Evolutionary conservation across 2,888 invertebrate species (phyloP).

Genomic region (Morpho achilles): DNA sequence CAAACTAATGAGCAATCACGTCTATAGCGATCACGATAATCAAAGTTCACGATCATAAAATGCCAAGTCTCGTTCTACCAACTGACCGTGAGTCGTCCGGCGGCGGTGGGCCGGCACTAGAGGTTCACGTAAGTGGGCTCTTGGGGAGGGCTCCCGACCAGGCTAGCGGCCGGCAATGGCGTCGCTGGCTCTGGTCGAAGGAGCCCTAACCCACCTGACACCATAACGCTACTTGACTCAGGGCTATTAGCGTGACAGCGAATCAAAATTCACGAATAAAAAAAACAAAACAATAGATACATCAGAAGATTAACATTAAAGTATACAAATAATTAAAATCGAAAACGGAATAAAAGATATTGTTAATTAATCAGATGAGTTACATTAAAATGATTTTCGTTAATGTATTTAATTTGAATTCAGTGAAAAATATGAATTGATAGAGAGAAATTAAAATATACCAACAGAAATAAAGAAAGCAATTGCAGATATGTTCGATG

Average conservation of each 20-base stretch:
- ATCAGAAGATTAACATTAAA: too few species aligned
- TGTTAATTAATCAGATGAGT: not conserved
- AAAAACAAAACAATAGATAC: too few species aligned
- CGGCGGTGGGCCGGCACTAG: constrained; percentile 82
- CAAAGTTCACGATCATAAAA: constrained; percentile 12
- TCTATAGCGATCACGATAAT: constrained; percentile 3
- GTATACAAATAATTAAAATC: too few species aligned
- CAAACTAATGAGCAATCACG: constrained; percentile 4
- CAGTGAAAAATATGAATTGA: constrained; percentile 12
- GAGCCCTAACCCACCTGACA: constrained; percentile 68
- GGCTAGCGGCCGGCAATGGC: constrained; percentile 62
- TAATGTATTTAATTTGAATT: not conserved
- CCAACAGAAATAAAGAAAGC: not conserved
- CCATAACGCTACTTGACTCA: constrained; percentile 80
- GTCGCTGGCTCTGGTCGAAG: constrained; percentile 77
- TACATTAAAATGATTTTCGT: not conserved
- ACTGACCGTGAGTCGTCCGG: constrained; percentile 67
- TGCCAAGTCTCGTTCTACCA: constrained; percentile 30
- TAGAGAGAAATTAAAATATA: not conserved
- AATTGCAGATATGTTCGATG: too few species aligned
- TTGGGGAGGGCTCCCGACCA: constrained; percentile 84
- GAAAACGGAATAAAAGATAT: too few species aligned
- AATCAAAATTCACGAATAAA: too few species aligned
- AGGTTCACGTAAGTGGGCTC: constrained; percentile 97
- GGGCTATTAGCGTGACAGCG: constrained; percentile 44